Evolutionary conservation across 2,888 invertebrate species (phyloP).

Genomic region (Labia minor): DNA sequence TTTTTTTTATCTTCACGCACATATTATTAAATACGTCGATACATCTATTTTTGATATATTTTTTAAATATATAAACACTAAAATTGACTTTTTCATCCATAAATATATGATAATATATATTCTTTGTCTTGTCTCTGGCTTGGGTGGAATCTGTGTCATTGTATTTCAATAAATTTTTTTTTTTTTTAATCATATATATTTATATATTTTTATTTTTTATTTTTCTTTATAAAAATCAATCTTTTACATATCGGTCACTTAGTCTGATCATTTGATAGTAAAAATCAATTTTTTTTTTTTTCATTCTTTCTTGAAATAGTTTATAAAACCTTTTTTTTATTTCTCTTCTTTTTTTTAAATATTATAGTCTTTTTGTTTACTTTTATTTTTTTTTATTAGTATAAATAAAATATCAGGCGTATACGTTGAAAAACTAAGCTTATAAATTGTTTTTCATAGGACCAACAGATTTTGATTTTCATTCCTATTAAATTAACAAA

Average conservation of each 20-base stretch:
- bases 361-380: not conserved
- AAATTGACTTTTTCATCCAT: slow-evolving; percentile 13
- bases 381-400: too few relatives aligned
- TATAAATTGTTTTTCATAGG: not conserved
- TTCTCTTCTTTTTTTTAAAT: not conserved
- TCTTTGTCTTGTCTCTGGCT: not conserved
- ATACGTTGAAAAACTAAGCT: not conserved
- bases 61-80: slow-evolving; percentile 13
- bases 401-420: not conserved
- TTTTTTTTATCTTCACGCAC: not conserved
- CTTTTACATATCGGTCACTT: not conserved
- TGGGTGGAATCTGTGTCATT: slow-evolving; percentile 13
- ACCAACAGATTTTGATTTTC: not conserved
- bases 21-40: not conserved
- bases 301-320: not conserved
- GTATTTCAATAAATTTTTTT: not conserved
- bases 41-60: slow-evolving; percentile 13
- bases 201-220: too few relatives aligned
- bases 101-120: not conserved
- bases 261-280: not conserved
- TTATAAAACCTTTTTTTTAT: not conserved
- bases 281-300: not conserved
- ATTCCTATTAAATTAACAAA: not conserved
- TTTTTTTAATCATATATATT: not conserved
- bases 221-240: not conserved